phyloP scores from a whole-genome alignment of 2,113 vertebrate genomes.

The Carettochelys insculpta region DNA sequence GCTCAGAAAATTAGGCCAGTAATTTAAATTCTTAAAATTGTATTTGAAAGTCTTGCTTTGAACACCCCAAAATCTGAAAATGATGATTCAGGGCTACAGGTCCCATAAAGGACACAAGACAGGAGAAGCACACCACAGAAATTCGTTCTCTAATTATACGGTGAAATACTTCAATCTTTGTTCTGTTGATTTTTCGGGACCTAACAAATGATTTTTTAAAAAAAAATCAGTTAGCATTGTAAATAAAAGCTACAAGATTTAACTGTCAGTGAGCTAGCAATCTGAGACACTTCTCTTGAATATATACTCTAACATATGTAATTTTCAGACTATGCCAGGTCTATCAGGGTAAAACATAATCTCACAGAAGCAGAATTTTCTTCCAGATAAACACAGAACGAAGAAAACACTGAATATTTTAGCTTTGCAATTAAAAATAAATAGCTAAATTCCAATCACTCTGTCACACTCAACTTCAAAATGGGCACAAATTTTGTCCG shows the following conservation, averaged over 20 bases:
- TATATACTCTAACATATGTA: not conserved
- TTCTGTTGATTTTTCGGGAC: not conserved
- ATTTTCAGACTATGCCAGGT: constrained; percentile 16
- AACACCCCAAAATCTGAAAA: not conserved
- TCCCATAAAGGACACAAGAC: not conserved
- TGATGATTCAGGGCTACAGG: not conserved
- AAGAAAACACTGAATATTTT: not conserved
- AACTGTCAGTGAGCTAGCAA: not conserved
- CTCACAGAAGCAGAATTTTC: not conserved
- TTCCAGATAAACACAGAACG: not conserved
- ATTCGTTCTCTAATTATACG: not conserved
- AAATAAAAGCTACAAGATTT: not conserved
- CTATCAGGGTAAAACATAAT: not conserved
- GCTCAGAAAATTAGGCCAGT: not conserved
- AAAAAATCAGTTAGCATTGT: not conserved
- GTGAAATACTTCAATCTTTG: not conserved
- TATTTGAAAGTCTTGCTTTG: not conserved
- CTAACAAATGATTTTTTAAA: not conserved
- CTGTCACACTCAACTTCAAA: not conserved
- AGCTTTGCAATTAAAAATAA: constrained; percentile 10
- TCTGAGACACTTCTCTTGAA: not conserved
- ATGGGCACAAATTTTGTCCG: not conserved
- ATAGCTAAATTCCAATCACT: not conserved
- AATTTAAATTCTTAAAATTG: not conserved
- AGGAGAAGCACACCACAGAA: not conserved